phyloP scores from a whole-genome alignment of 1,140 invertebrate species.

The Saccostrea echinata region DNA sequence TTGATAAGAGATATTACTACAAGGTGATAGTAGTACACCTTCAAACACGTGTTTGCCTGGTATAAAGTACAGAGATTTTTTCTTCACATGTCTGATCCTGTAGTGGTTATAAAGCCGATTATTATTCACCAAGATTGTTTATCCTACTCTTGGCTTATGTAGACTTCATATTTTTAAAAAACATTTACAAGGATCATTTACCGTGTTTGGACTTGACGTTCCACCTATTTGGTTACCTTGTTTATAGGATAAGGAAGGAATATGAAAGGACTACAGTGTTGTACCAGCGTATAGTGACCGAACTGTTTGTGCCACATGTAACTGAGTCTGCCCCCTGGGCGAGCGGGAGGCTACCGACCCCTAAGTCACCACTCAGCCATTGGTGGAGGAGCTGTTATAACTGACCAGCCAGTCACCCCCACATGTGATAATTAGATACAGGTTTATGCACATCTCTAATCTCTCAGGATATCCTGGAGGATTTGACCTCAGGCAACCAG shows the following conservation, averaged over 20 bases:
- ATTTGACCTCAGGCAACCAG: not conserved
- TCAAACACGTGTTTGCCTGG: not conserved
- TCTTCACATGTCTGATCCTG: constrained; percentile 11
- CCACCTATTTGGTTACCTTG: constrained; percentile 28
- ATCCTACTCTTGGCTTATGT: constrained; percentile 10
- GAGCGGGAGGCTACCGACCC: not conserved
- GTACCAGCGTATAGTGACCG: not conserved
- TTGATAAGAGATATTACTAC: constrained; percentile 39
- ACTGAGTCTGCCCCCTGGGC: not conserved
- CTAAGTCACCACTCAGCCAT: not conserved
- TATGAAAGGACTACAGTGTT: not conserved
- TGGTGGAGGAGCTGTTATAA: not conserved
- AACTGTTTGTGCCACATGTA: constrained; percentile 6
- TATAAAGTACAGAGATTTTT: constrained; percentile 30
- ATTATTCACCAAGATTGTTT: constrained; percentile 31
- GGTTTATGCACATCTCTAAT: constrained; percentile 14
- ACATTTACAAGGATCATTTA: constrained; percentile 38
- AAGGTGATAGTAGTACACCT: constrained; percentile 13
- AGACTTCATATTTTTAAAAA: constrained; percentile 31
- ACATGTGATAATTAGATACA: constrained; percentile 21
- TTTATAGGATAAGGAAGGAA: constrained; percentile 15
- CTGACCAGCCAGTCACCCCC: constrained; percentile 23
- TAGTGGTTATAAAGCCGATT: constrained; percentile 6
- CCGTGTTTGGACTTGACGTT: constrained; percentile 30
- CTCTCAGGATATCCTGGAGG: constrained; percentile 32